Percentiles rank a stretch among this genome's conserved stretches.
These are phyloP conservation scores for Lates japonicus DNA, from an alignment of 2,797 vertebrate genomes.

Conservation along the genomic window DNA sequence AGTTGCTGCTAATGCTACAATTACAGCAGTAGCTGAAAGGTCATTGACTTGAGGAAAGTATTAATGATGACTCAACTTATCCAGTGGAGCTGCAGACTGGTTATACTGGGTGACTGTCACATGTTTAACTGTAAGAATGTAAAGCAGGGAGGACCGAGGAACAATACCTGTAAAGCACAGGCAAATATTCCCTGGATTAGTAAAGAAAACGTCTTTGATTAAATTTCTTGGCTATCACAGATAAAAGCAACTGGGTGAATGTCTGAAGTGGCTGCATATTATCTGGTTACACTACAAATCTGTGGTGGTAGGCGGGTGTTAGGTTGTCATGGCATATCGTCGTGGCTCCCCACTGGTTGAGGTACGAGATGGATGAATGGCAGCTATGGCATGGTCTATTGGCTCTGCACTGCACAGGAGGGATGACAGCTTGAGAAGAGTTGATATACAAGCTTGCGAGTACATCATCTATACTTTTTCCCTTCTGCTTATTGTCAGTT, in stretches of 20 bases:
- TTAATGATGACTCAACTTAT: constrained; percentile 10
- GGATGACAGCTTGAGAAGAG: constrained; percentile 34
- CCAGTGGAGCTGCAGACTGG: background rate
- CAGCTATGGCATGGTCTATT: constrained; percentile 43
- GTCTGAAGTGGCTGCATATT: background rate
- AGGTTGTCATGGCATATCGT: constrained; percentile 21
- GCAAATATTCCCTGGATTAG: background rate
- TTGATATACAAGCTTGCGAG: constrained; percentile 46
- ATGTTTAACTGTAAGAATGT: constrained; percentile 7
- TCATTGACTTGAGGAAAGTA: constrained; percentile 2
- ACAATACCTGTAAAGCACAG: background rate
- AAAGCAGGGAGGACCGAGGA: background rate
- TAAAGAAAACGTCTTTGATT: background rate
- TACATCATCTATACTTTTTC: constrained; percentile 26
- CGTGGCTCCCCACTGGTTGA: constrained; percentile 24
- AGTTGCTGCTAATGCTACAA: background rate
- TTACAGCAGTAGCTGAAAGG: background rate
- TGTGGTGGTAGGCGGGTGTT: constrained; percentile 1
- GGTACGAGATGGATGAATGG: constrained; percentile 53
- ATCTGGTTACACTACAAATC: background rate
- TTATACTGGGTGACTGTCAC: constrained; percentile 10
- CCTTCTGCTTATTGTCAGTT: background rate
- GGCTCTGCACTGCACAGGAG: constrained; percentile 19
- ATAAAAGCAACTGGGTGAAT: background rate
- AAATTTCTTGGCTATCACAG: background rate